Percentiles rank a stretch among this genome's conserved stretches.
Conservation (phyloP, 2,113 vertebrate species). For the Diadophis punctatus region DNA sequence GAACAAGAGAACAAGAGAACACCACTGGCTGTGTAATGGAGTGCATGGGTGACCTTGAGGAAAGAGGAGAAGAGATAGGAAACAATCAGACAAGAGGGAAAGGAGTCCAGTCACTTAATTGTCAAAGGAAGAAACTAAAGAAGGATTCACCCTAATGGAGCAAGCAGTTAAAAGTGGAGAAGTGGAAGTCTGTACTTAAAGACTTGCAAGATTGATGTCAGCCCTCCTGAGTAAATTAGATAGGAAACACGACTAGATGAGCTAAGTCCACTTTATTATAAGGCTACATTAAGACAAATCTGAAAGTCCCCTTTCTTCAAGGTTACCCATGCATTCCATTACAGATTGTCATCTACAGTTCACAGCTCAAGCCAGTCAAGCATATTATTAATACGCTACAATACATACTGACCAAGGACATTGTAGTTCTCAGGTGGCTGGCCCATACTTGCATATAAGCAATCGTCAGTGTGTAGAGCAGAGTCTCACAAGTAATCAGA, state of each 20-base stretch:
- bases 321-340: neutral
- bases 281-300: neutral
- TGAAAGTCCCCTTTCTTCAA: neutral
- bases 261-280: neutral
- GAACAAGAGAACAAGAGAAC: neutral
- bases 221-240: neutral
- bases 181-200: neutral
- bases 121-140: neutral
- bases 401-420: neutral
- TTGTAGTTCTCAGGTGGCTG: neutral
- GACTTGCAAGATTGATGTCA: neutral
- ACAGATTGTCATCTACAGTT: neutral
- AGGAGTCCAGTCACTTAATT: neutral
- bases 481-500: neutral
- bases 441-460: neutral
- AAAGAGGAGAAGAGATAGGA: neutral
- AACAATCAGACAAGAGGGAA: neutral
- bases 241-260: neutral
- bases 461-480: neutral
- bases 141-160: neutral
- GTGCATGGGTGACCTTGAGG: neutral
- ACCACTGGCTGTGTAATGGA: neutral
- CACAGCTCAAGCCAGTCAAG: neutral
- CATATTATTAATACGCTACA: neutral
- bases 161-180: neutral